phyloP scores from a whole-genome alignment of 2,113 vertebrate species.

The Motacilla tschutschensis region DNA sequence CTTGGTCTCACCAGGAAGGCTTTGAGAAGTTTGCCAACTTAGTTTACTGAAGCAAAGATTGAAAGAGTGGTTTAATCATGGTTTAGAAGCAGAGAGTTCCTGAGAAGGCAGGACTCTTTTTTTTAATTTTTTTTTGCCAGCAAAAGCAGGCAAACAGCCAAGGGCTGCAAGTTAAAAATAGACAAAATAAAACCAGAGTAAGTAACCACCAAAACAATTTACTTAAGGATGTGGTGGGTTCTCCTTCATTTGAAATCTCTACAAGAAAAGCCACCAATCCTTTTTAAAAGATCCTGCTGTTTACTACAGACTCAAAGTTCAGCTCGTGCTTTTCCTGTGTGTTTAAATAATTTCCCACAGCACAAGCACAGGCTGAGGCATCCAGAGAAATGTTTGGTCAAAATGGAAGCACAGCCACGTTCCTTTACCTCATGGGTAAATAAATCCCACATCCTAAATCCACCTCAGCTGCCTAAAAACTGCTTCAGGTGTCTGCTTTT shows the following conservation, averaged over 20 bases:
- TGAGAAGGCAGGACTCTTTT: slow-evolving; percentile 9
- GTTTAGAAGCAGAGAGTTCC: neutral
- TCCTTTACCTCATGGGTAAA: neutral
- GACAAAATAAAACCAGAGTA: slow-evolving; percentile 53
- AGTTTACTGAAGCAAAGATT: slow-evolving; percentile 1
- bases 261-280: slow-evolving; percentile 44
- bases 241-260: slow-evolving; percentile 56
- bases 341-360: slow-evolving; percentile 33
- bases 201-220: slow-evolving; percentile 62
- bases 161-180: slow-evolving; percentile 42
- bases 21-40: neutral
- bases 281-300: slow-evolving; percentile 28
- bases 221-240: slow-evolving; percentile 62
- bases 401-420: neutral
- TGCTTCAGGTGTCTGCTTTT: neutral
- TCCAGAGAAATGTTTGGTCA: neutral
- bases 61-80: slow-evolving; percentile 13
- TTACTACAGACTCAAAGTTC: slow-evolving; percentile 45
- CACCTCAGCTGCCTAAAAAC: neutral
- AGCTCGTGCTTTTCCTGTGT: neutral
- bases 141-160: slow-evolving; percentile 35
- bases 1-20: neutral
- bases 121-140: slow-evolving; percentile 12
- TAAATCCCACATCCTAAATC: neutral
- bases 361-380: neutral